Base-by-base conservation (phyloP, 2,888 invertebrate species). In the Himalopsyche tibetana region DNA sequence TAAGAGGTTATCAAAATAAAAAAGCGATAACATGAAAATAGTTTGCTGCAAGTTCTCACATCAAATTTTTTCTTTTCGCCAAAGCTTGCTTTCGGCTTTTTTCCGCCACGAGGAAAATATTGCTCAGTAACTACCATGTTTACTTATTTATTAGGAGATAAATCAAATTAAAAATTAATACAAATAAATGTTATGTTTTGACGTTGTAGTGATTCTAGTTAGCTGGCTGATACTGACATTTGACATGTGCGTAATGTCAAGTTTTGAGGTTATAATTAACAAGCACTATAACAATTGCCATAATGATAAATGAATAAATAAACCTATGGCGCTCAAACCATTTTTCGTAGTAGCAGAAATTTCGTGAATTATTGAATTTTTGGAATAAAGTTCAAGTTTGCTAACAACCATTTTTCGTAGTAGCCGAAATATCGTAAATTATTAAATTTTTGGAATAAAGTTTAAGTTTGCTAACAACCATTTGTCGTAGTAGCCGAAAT, bases 61-160 rank as follows among this genome's bases (percentile, higher is more conserved):
- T 92, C 92, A 88, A 92, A 93, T 90, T 92, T 90, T 89, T 91
- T 91, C 17, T 69, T 36, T 19, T 87, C 87, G 38, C 84, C 86
- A 55, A 87, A 84, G n/a, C 51, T 19, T 55, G 91, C 90, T 55
- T 91, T 90, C 2, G 93, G 92, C 89, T 93, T 93, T 89, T 92
- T 93, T 12, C 94, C 94, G 82, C 94, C 94, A 86, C 94, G 92
- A 17, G 94, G 94, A 90, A 94, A 94, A 90, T 93, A 93, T 90
- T 94, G 94, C 89, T 94, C 94, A 82, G 91, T 91, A 56, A 92
- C 92, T 40, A 86, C 88, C 88, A 88, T 88, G 4, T 74, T 84
- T 6, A 19, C 63, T 63, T 63, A 63, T 19, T 63, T 19, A 19
- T 63, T 63, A 28, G 6, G 5, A 56, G n/a, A 19, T 4, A 63